phyloP scores from a whole-genome alignment of 2,113 vertebrate genomes.

The Gulo gulo region DNA sequence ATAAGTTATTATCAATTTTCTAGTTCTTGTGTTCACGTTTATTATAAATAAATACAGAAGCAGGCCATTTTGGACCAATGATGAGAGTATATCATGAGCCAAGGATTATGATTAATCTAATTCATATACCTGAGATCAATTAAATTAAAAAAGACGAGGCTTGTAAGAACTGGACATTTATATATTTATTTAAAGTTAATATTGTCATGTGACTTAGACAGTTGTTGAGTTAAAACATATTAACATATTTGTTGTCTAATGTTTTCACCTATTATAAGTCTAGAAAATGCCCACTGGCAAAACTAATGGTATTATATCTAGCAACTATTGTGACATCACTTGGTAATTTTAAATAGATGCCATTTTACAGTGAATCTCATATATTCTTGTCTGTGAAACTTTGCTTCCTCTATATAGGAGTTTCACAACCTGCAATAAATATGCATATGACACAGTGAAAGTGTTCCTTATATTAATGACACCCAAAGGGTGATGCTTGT shows the following conservation, averaged over 20 bases:
- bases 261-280: slow-evolving; percentile 47
- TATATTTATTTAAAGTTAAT: slow-evolving; percentile 51
- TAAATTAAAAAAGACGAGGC: slow-evolving; percentile 28
- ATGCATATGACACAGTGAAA: neutral
- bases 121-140: neutral
- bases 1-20: slow-evolving; percentile 29
- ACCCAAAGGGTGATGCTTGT: slow-evolving; percentile 36
- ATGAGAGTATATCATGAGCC: neutral
- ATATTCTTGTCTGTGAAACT: slow-evolving; percentile 47
- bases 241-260: slow-evolving; percentile 44
- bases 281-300: slow-evolving; percentile 33
- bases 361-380: slow-evolving; percentile 25
- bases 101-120: slow-evolving; percentile 24
- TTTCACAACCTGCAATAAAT: slow-evolving; percentile 52
- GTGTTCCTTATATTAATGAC: slow-evolving; percentile 54
- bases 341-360: slow-evolving; percentile 14
- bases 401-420: slow-evolving; percentile 23
- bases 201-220: slow-evolving; percentile 12
- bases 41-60: slow-evolving; percentile 18
- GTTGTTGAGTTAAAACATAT: slow-evolving; percentile 38
- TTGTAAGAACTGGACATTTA: slow-evolving; percentile 32
- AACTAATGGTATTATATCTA: slow-evolving; percentile 36
- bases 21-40: slow-evolving; percentile 21
- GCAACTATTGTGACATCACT: neutral
- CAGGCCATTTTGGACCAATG: neutral